Base-by-base conservation (phyloP, 1,140 invertebrate genomes). In the Drosophila yakuba region DNA sequence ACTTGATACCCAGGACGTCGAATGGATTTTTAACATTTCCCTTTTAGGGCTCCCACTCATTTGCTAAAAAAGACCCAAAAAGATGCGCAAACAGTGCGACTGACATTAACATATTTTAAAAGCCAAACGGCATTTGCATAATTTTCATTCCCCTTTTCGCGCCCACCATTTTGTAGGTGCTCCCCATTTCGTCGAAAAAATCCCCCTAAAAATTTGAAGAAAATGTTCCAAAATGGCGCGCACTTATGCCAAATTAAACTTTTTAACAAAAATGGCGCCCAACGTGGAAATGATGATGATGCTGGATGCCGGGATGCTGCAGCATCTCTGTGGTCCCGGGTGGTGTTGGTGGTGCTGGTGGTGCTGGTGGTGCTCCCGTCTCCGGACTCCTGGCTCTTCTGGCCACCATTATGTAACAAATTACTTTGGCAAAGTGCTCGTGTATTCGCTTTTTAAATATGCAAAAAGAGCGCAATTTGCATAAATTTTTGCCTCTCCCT, bases 371-470 rank as follows among this genome's bases (percentile, higher is more conserved):
- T 48, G 44, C 43, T 48, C 54, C 32, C 10, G 7, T 11, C 32
- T 68, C 48, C 71, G 17, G 51, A 23, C 14, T 35, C 41, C 32
- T 38, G 51, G 11, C 54, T 44, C 60, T 74, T 54, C 55, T 73
- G 64, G 59, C 77, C 71, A 58, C 85, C 85, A 90, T 90, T 90
- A 90, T 90, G 86, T 90, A 79, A 84, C 78, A 88, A 90, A 90
- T 85, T 90, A 90, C 83, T 86, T 90, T 91, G 80, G 75, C 74
- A 91, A 91, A 91, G 90, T 90, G 90, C 90, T 91, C 90, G 83
- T 91, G 86, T 90, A 91, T 89, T 90, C 86, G 86, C 90, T 90
- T 90, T 91, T 91, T 91, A 91, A 91, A 91, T 91, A 91, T 91
- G 90, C 90, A 91, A 91, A 91, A 91, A 91, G 90, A 91, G 83